Conservation (phyloP, 1,140 invertebrate species). For the Amyelois transitella region DNA sequence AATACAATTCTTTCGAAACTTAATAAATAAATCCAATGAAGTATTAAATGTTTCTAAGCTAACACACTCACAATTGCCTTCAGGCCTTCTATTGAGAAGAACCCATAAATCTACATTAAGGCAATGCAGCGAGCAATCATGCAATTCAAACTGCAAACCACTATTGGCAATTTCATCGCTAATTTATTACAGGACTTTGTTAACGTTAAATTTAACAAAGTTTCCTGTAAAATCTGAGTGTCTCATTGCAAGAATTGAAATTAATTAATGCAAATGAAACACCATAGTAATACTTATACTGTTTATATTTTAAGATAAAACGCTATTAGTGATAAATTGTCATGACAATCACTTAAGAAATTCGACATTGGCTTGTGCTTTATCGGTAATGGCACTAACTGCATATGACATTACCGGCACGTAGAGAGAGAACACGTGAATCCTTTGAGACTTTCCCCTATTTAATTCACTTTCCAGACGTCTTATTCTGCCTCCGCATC, state of each 20-base stretch:
- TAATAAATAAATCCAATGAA: no score
- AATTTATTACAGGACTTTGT: conserved; percentile 27
- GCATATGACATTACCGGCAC: conserved; percentile 25
- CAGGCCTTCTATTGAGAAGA: conserved; percentile 28
- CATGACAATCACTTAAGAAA: background rate
- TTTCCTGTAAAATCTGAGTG: background rate
- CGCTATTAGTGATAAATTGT: no score
- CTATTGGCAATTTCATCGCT: conserved; percentile 46
- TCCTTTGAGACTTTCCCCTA: conserved; percentile 66
- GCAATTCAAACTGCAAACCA: conserved; percentile 48
- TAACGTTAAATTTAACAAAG: background rate
- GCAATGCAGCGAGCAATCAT: conserved; percentile 48
- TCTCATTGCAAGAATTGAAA: background rate
- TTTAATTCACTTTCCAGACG: conserved; percentile 65
- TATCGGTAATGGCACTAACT: background rate
- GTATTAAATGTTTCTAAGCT: no score
- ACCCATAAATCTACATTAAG: conserved; percentile 61
- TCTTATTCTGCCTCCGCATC: conserved; percentile 30
- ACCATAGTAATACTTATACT: no score
- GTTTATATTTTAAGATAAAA: no score
- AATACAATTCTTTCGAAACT: no score
- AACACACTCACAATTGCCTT: conserved; percentile 20
- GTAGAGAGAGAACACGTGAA: conserved; percentile 44
- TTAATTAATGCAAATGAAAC: no score
- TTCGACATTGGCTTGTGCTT: background rate